Percentiles rank a stretch among this genome's conserved stretches.
These are phyloP conservation scores for Nymphicus hollandicus DNA, from an alignment of 2,113 vertebrate genomes.

Conservation along the genomic window DNA sequence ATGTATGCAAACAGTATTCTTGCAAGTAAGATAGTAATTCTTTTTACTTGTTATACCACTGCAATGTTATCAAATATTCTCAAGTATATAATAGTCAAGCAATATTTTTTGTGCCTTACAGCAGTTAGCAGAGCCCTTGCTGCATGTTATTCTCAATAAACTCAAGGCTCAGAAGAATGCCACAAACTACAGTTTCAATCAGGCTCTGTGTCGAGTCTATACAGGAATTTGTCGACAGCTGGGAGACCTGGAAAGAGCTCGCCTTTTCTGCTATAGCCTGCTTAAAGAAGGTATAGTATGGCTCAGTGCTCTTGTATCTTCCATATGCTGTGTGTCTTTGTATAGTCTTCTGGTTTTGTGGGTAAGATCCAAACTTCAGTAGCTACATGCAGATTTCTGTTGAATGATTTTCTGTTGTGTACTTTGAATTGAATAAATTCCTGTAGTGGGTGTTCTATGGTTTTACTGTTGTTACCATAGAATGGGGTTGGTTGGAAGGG, in stretches of 20 bases:
- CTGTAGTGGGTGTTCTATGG: background rate
- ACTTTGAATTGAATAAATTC: background rate
- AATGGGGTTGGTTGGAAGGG: background rate
- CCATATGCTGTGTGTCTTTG: background rate
- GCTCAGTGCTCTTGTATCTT: background rate
- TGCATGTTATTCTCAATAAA: constrained; percentile 78
- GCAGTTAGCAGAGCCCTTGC: constrained; percentile 78
- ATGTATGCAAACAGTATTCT: background rate
- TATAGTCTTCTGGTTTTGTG: background rate
- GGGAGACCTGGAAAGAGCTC: constrained; percentile 84
- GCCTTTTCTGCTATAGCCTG: constrained; percentile 86
- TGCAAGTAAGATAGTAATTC: background rate
- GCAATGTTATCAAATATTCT: background rate
- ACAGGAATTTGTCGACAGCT: constrained; percentile 85
- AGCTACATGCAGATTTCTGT: background rate
- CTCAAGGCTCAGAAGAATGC: constrained; percentile 77
- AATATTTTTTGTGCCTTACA: constrained; percentile 9
- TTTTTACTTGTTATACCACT: background rate
- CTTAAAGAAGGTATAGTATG: constrained; percentile 84
- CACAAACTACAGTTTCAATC: constrained; percentile 64
- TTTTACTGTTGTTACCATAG: background rate
- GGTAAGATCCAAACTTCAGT: background rate
- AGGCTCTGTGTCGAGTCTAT: constrained; percentile 90
- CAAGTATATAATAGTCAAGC: background rate
- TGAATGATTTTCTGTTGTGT: background rate